Evolutionary conservation across 2,888 invertebrate species (phyloP).

Genomic region (Agrochola lychnidis): DNA sequence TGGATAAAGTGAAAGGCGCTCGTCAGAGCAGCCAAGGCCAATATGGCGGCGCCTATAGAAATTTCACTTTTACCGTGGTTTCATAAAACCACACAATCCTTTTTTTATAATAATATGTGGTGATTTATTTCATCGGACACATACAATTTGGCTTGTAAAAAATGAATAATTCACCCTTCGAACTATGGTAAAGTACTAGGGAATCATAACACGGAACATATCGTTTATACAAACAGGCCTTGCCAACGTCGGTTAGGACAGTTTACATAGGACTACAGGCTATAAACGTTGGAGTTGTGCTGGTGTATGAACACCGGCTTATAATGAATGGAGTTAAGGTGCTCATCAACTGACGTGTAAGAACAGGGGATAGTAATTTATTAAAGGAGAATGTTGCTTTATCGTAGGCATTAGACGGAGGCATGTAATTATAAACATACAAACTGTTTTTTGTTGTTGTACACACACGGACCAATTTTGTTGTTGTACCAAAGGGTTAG

Average conservation of each 20-base stretch:
- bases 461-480: neutral
- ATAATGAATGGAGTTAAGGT: neutral
- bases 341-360: conserved; percentile 8
- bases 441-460: neutral
- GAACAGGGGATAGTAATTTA: neutral
- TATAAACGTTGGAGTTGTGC: conserved; percentile 2
- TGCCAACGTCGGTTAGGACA: neutral
- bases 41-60: no score
- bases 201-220: conserved; percentile 1
- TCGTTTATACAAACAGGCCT: conserved; percentile 6
- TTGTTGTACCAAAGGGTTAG: neutral
- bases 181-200: neutral
- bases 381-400: neutral
- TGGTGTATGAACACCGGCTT: neutral
- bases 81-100: no score
- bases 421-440: neutral
- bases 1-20: no score
- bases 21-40: no score
- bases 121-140: no score
- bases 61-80: no score
- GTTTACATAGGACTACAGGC: conserved; percentile 8
- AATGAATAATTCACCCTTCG: neutral
- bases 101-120: no score
- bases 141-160: no score
- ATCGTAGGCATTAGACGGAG: no score